Evolutionary conservation across 2,797 vertebrate species (phyloP).

Genomic region (Amazonetta brasiliensis): DNA sequence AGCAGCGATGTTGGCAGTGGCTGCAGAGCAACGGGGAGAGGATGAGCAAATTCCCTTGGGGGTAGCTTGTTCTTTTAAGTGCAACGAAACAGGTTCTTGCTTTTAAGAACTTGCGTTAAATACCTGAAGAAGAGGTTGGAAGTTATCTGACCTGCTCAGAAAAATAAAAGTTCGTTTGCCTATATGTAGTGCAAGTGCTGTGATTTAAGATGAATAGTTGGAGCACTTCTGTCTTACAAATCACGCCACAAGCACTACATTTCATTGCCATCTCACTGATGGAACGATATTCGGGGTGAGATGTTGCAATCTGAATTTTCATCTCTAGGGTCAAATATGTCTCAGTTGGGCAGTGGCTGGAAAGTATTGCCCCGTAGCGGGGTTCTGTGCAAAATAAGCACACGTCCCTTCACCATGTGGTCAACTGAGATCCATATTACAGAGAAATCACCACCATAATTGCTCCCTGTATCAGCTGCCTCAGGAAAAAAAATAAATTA

Average conservation of each 20-base stretch:
- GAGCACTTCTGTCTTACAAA: background rate
- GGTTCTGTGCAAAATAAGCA: background rate
- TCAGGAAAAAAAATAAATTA: background rate
- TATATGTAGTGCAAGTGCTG: background rate
- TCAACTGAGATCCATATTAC: background rate
- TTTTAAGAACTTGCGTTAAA: conserved; percentile 5
- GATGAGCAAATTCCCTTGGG: background rate
- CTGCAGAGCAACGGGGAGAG: background rate
- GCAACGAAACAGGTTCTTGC: background rate
- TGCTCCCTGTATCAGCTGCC: background rate
- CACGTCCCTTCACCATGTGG: background rate
- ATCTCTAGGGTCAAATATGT: background rate
- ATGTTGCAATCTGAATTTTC: background rate
- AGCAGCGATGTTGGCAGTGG: background rate
- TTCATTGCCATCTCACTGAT: background rate
- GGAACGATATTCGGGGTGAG: background rate
- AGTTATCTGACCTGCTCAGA: background rate
- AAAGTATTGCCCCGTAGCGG: background rate
- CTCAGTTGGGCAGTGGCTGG: background rate
- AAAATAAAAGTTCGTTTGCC: background rate
- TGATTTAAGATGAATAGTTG: background rate
- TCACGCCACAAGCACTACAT: background rate
- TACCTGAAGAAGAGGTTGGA: background rate
- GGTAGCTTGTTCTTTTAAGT: background rate
- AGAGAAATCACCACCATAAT: background rate